Conservation (phyloP, 1,140 invertebrate genomes). For the Orussus abietinus region DNA sequence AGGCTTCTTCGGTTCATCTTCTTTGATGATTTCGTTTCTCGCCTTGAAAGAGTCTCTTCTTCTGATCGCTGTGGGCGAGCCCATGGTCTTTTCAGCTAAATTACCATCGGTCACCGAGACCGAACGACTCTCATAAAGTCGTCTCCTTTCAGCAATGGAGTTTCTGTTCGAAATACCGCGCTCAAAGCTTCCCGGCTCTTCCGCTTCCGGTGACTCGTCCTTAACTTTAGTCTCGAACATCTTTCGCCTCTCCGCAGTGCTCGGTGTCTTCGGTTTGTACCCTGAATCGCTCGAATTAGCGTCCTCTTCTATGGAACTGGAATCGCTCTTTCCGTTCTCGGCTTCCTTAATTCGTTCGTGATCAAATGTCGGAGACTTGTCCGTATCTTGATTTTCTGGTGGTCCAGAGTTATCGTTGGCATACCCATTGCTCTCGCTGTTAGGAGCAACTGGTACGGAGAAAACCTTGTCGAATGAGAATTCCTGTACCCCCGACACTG, state of each 20-base stretch:
- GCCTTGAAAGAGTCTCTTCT: slow-evolving; percentile 61
- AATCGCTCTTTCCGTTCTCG: slow-evolving; percentile 62
- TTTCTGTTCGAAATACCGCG: slow-evolving; percentile 58
- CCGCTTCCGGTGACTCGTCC: slow-evolving; percentile 49
- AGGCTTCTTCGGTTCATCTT: slow-evolving; percentile 56
- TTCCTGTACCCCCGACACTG: slow-evolving; percentile 65
- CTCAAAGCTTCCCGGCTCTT: slow-evolving; percentile 55
- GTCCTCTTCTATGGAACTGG: slow-evolving; percentile 60
- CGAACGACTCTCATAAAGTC: slow-evolving; percentile 70
- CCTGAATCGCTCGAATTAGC: slow-evolving; percentile 59
- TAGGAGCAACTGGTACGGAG: slow-evolving; percentile 69
- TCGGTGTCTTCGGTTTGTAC: slow-evolving; percentile 69
- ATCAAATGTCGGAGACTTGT: slow-evolving; percentile 41
- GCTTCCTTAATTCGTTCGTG: slow-evolving; percentile 39
- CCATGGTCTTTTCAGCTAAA: slow-evolving; percentile 60
- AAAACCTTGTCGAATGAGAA: slow-evolving; percentile 79
- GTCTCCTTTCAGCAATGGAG: slow-evolving; percentile 73
- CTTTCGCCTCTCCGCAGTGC: slow-evolving; percentile 70
- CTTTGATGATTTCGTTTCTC: slow-evolving; percentile 53
- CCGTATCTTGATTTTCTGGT: slow-evolving; percentile 23
- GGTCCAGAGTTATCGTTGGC: slow-evolving; percentile 8
- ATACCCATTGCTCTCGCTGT: slow-evolving; percentile 48
- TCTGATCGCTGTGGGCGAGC: slow-evolving; percentile 68
- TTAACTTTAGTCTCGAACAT: slow-evolving; percentile 60
- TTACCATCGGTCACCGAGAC: slow-evolving; percentile 57